phyloP scores from a whole-genome alignment of 2,113 vertebrate species.

The Hydrochoerus hydrochaeris region DNA sequence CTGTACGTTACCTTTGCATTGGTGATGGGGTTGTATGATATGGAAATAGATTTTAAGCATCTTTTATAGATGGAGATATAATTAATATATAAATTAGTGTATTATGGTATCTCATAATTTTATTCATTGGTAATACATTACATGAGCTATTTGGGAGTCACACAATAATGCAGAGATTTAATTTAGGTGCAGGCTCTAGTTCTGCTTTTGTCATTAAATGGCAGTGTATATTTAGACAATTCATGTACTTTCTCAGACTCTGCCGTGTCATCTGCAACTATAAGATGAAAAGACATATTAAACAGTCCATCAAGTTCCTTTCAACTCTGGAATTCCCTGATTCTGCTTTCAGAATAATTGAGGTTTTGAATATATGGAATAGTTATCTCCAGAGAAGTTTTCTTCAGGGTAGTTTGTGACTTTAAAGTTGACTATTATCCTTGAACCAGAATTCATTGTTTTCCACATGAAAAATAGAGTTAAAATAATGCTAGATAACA shows the following conservation, averaged over 20 bases:
- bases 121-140: conserved; percentile 6
- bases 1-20: conserved; percentile 13
- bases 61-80: conserved; percentile 35
- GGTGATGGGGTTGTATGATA: neutral
- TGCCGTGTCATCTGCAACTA: neutral
- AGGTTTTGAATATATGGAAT: neutral
- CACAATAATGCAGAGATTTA: neutral
- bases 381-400: neutral
- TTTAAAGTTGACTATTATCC: neutral
- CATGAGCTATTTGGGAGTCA: conserved; percentile 6
- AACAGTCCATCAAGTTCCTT: neutral
- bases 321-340: neutral
- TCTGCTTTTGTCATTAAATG: neutral
- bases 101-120: neutral
- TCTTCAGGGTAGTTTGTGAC: conserved; percentile 2
- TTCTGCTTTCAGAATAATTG: conserved; percentile 1
- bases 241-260: neutral
- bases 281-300: neutral
- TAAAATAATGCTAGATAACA: neutral
- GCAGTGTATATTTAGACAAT: neutral
- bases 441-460: conserved; percentile 9
- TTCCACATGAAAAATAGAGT: neutral
- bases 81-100: neutral
- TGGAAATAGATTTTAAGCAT: neutral
- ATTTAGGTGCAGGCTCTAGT: neutral